These are phyloP conservation scores for Tiaroga cobitis DNA, from an alignment of 2,797 vertebrate species.

Conservation along the genomic window DNA sequence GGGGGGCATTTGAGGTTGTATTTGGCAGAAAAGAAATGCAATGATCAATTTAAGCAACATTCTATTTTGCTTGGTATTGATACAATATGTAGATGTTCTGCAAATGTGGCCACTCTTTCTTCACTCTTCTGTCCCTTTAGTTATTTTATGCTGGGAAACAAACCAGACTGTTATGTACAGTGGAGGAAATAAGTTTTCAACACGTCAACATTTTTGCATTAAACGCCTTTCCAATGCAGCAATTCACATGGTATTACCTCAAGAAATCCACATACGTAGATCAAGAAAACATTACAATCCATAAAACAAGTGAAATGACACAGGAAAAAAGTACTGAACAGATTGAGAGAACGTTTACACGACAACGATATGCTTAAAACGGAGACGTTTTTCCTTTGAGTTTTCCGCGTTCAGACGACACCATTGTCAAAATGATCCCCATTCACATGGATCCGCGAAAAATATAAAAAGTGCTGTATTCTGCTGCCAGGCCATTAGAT, in stretches of 20 bases:
- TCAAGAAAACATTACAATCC: not conserved
- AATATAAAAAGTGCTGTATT: no score
- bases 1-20: not conserved
- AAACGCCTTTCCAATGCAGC: not conserved
- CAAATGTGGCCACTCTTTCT: not conserved
- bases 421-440: no score
- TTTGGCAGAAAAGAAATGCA: not conserved
- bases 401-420: no score
- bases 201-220: not conserved
- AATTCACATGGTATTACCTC: not conserved
- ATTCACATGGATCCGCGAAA: no score
- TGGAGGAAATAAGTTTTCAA: constrained; percentile 1
- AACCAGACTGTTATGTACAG: not conserved
- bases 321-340: not conserved
- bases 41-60: not conserved
- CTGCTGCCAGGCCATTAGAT: no score
- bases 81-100: not conserved
- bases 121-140: not conserved
- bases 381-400: no score
- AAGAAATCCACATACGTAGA: not conserved
- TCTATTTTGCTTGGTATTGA: not conserved
- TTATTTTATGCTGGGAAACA: not conserved
- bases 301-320: not conserved
- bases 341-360: no score
- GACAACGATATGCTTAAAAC: no score